phyloP scores from a whole-genome alignment of 2,113 vertebrate species.

The Lepisosteus osseus region DNA sequence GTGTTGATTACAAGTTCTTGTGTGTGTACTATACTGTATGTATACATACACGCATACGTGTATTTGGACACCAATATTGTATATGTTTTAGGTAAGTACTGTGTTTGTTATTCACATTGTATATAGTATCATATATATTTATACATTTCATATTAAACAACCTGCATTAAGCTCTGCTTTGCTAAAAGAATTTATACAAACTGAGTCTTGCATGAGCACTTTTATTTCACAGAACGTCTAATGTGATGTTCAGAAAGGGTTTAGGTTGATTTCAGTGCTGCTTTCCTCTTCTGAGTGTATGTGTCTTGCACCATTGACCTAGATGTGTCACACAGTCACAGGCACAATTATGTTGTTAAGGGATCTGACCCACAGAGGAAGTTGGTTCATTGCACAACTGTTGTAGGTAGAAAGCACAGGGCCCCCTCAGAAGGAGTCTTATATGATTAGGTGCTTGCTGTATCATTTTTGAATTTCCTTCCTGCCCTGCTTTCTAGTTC shows the following conservation, averaged over 20 bases:
- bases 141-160: no score
- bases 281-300: background rate
- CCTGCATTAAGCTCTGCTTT: no score
- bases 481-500: background rate
- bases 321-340: background rate
- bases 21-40: no score
- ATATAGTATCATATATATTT: no score
- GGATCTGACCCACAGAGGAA: background rate
- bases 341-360: conserved; percentile 5
- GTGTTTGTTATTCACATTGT: no score
- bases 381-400: background rate
- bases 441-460: background rate
- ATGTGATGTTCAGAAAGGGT: background rate
- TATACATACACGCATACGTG: no score
- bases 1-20: no score
- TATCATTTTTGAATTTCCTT: background rate
- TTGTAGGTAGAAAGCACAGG: background rate
- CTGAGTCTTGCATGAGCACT: no score
- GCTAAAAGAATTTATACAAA: no score
- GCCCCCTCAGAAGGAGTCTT: background rate
- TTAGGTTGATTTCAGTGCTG: background rate
- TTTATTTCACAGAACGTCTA: no score
- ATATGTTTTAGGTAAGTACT: no score
- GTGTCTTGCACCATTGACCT: background rate
- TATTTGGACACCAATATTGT: no score